Evolutionary conservation across 2,113 vertebrate genomes (phyloP).

Genomic region (Brachionichthys hirsutus): DNA sequence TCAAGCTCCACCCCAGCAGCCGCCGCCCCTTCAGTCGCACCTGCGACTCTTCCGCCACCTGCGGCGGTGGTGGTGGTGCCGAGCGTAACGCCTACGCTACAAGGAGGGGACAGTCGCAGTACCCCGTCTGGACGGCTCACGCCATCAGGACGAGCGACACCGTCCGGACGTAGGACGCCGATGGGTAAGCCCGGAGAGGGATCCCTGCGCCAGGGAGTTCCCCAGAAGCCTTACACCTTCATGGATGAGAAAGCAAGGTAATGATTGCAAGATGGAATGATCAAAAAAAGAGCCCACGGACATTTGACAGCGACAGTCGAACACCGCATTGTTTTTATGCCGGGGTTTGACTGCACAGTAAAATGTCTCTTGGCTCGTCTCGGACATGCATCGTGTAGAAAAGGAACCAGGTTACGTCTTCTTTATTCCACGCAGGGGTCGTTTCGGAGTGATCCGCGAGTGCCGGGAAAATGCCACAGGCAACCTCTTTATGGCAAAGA

Average conservation of each 20-base stretch:
- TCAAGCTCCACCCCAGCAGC: constrained; percentile 9
- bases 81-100: constrained; percentile 73
- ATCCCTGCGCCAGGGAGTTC: constrained; percentile 86
- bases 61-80: constrained; percentile 77
- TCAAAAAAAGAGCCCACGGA: background rate
- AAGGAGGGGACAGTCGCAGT: constrained; percentile 54
- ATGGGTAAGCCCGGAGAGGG: constrained; percentile 75
- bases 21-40: constrained; percentile 29
- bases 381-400: background rate
- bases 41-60: constrained; percentile 51
- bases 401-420: background rate
- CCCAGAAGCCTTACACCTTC: constrained; percentile 98
- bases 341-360: too few species aligned
- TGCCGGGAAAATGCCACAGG: constrained; percentile 95
- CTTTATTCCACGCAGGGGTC: constrained; percentile 76
- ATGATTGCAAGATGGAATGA: background rate
- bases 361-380: background rate
- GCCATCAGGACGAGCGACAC: constrained; percentile 64
- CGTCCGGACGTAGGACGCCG: constrained; percentile 69
- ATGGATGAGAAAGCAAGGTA: constrained; percentile 98
- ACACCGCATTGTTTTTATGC: too few species aligned
- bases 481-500: constrained; percentile 94
- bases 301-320: too few species aligned
- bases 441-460: constrained; percentile 92
- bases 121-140: constrained; percentile 62